Conservation (phyloP, 2,888 invertebrate species). For the Entomobrya proxima region DNA sequence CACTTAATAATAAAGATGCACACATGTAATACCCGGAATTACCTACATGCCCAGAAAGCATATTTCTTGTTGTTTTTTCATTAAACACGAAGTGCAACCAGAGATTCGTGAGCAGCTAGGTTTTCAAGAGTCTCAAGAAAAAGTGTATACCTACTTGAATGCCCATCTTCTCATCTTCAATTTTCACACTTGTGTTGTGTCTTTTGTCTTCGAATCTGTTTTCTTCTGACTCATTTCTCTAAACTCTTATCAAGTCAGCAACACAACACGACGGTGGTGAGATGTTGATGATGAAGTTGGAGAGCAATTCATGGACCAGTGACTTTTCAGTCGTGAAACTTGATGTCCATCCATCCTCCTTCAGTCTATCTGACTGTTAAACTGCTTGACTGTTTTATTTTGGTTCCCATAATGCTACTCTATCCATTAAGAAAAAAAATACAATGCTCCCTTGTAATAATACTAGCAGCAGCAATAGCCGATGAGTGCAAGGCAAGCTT, state of each 20-base stretch:
- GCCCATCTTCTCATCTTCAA: not conserved
- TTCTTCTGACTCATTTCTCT: too few relatives aligned
- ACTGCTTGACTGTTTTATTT: not conserved
- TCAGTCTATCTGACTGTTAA: too few relatives aligned
- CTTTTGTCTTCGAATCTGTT: not conserved
- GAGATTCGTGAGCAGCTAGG: not conserved
- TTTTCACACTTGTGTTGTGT: not conserved
- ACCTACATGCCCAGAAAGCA: not conserved
- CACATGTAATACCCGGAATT: not conserved
- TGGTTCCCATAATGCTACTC: constrained; percentile 1
- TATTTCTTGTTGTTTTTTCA: not conserved
- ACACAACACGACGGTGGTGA: too few relatives aligned
- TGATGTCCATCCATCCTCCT: not conserved
- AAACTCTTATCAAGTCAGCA: too few relatives aligned
- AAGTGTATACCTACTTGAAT: not conserved
- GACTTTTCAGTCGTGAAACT: constrained; percentile 26
- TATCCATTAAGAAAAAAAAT: constrained; percentile 3
- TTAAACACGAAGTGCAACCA: constrained; percentile 13
- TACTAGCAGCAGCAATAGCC: too few relatives aligned
- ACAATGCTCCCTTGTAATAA: too few relatives aligned
- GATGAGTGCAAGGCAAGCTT: too few relatives aligned
- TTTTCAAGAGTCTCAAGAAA: not conserved
- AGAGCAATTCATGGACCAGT: constrained; percentile 51
- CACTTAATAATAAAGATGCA: too few relatives aligned
- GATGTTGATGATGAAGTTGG: too few relatives aligned